These are phyloP conservation scores for Harpalus rufipes DNA, from an alignment of 2,888 invertebrate species.

Conservation along the genomic window DNA sequence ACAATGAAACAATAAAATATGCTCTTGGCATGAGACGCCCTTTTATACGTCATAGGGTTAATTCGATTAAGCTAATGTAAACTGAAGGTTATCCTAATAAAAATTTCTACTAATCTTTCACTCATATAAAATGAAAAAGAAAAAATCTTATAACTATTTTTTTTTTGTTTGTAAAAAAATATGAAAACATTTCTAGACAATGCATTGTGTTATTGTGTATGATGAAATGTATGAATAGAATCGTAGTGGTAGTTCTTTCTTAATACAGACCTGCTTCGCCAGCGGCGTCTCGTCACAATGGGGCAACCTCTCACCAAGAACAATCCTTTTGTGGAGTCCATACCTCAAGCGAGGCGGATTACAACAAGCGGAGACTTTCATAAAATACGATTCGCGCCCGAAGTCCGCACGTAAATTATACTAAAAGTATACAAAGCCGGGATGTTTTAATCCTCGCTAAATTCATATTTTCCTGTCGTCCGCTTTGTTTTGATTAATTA, in stretches of 20 bases:
- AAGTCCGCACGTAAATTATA: conserved; percentile 25
- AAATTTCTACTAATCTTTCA: too few relatives aligned
- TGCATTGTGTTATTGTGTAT: background rate
- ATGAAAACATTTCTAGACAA: background rate
- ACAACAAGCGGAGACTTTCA: conserved; percentile 9
- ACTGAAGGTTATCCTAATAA: too few relatives aligned
- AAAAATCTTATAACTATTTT: too few relatives aligned
- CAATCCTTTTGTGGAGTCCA: conserved; percentile 32
- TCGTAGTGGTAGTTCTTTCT: background rate
- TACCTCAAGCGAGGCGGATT: conserved; percentile 13
- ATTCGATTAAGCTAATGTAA: too few relatives aligned
- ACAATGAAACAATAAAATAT: too few relatives aligned
- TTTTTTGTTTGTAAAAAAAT: too few relatives aligned
- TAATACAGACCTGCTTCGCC: background rate
- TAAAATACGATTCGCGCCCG: conserved; percentile 30
- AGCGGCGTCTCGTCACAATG: conserved; percentile 19
- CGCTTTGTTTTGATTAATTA: conserved; percentile 45
- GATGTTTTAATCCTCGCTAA: conserved; percentile 36
- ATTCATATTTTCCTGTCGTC: conserved; percentile 17
- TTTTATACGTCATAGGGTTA: too few relatives aligned
- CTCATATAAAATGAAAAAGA: too few relatives aligned
- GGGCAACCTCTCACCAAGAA: conserved; percentile 12
- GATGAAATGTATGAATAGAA: background rate
- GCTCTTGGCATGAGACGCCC: too few relatives aligned
- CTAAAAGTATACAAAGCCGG: conserved; percentile 40